These are phyloP conservation scores for Borostomias antarcticus DNA, from an alignment of 2,797 vertebrate genomes.

Conservation along the genomic window DNA sequence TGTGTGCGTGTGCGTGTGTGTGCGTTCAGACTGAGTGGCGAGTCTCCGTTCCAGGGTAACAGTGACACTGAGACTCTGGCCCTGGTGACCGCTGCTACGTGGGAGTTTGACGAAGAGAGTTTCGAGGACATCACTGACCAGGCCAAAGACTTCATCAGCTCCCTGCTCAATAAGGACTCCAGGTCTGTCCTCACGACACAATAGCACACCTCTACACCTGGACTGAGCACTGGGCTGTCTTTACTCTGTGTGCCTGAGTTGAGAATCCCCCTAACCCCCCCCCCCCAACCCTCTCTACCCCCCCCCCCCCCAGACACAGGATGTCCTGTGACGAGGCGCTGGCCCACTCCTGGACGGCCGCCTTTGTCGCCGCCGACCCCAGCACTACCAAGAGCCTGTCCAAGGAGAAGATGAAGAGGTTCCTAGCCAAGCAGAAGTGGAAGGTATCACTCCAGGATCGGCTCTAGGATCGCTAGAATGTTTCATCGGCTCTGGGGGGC, in stretches of 20 bases:
- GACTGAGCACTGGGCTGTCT: background rate
- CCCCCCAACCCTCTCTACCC: background rate
- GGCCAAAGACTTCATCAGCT: slow-evolving; percentile 86
- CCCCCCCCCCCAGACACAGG: slow-evolving; percentile 67
- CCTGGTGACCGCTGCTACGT: slow-evolving; percentile 81
- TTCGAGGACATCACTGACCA: slow-evolving; percentile 81
- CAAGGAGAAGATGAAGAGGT: slow-evolving; percentile 86
- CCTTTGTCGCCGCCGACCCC: slow-evolving; percentile 55
- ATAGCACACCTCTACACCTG: background rate
- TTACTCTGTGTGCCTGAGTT: background rate
- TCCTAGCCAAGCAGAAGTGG: slow-evolving; percentile 86
- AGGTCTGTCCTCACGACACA: slow-evolving; percentile 59
- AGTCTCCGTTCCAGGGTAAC: slow-evolving; percentile 88
- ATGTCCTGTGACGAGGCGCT: slow-evolving; percentile 76
- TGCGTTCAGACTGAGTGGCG: slow-evolving; percentile 80
- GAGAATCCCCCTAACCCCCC: background rate
- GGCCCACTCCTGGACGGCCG: slow-evolving; percentile 82
- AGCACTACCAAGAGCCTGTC: slow-evolving; percentile 72
- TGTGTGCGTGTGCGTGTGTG: slow-evolving; percentile 5
- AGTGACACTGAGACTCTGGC: slow-evolving; percentile 83
- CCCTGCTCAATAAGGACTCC: slow-evolving; percentile 79
- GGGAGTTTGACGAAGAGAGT: slow-evolving; percentile 86
- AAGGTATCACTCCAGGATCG: slow-evolving; percentile 82
- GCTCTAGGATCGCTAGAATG: background rate
- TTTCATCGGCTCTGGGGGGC: background rate